Percentiles rank a stretch among this genome's conserved stretches.
These are phyloP conservation scores for Taphrorychus bicolor DNA, from an alignment of 2,888 invertebrate species.

Conservation along the genomic window DNA sequence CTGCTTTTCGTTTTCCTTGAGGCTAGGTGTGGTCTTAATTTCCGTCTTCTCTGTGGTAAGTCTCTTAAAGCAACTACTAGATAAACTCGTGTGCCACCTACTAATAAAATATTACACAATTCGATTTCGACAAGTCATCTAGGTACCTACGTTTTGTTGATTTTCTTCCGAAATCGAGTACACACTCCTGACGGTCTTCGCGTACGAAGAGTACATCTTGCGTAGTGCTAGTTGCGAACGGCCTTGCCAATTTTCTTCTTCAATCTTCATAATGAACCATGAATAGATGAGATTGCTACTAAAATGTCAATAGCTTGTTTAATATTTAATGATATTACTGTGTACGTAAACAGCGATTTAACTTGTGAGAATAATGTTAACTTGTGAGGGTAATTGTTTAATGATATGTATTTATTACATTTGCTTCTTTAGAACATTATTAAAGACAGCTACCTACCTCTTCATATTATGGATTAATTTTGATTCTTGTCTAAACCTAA, in stretches of 20 bases:
- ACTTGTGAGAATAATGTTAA: too few species aligned
- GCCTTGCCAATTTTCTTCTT: background rate
- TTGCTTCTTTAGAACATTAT: too few species aligned
- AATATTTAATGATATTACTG: background rate
- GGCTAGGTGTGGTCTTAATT: constrained; percentile 14
- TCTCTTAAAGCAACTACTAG: too few species aligned
- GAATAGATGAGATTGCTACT: background rate
- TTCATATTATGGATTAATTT: too few species aligned
- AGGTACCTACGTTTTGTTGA: constrained; percentile 10
- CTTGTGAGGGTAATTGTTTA: too few species aligned
- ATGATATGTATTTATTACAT: too few species aligned
- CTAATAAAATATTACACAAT: constrained; percentile 8
- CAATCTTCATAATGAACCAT: background rate
- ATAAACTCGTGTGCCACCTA: too few species aligned
- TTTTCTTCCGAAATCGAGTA: constrained; percentile 8
- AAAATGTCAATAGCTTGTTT: constrained; percentile 10
- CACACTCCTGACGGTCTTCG: background rate
- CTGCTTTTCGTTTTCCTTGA: constrained; percentile 33
- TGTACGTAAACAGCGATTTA: too few species aligned
- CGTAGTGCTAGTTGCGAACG: background rate
- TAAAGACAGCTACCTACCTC: too few species aligned
- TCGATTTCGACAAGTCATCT: background rate
- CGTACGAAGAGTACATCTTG: background rate
- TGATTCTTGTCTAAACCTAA: too few species aligned
- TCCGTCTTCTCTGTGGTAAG: constrained; percentile 25